These are phyloP conservation scores for Tilapia sparmanii DNA, from an alignment of 2,113 vertebrate species.

Conservation along the genomic window DNA sequence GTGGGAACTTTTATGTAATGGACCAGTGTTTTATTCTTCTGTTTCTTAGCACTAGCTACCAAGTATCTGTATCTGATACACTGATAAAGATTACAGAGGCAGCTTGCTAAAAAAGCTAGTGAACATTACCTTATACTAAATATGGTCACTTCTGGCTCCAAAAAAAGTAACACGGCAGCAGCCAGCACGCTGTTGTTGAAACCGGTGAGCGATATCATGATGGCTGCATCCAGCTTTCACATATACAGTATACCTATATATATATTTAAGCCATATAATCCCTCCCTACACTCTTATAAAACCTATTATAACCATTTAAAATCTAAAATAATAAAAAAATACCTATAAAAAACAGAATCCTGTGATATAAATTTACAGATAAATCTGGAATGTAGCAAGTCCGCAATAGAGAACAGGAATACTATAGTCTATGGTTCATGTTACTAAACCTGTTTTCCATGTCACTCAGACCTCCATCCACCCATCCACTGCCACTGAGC, in stretches of 20 bases:
- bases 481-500: background rate
- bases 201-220: background rate
- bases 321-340: background rate
- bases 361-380: background rate
- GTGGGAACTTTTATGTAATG: background rate
- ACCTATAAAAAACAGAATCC: background rate
- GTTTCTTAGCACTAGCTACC: background rate
- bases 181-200: background rate
- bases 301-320: background rate
- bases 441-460: background rate
- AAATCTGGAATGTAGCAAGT: background rate
- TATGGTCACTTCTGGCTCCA: background rate
- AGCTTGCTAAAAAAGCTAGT: background rate
- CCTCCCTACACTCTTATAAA: background rate
- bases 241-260: background rate
- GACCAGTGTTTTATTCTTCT: fast-evolving
- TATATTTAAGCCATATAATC: background rate
- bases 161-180: background rate
- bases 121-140: background rate
- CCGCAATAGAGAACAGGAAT: background rate
- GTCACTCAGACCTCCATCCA: background rate
- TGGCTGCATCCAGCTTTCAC: background rate
- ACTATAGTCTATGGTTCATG: background rate
- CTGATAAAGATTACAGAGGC: background rate
- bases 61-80: background rate